Evolutionary conservation across 1,140 invertebrate species (phyloP).

Genomic region (Nomia melanderi): DNA sequence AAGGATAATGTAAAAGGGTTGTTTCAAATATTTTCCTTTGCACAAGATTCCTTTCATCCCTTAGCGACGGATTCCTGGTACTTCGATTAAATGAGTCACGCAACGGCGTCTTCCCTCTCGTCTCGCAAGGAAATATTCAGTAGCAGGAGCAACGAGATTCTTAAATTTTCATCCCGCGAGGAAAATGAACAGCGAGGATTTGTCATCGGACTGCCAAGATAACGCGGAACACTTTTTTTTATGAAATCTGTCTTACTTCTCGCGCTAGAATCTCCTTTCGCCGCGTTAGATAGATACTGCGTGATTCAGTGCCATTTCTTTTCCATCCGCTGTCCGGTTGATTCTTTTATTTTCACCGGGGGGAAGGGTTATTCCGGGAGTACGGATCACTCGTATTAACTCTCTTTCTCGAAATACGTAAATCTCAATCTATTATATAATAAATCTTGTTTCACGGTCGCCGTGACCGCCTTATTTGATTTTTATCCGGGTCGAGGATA

Average conservation of each 20-base stretch:
- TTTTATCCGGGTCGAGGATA: background rate
- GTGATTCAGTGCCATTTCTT: conserved; percentile 37
- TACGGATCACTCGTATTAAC: conserved; percentile 33
- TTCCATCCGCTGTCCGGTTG: conserved; percentile 6
- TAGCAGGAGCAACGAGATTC: background rate
- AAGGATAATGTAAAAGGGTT: background rate
- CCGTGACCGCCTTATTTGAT: background rate
- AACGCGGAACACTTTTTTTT: background rate
- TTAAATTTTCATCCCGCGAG: background rate
- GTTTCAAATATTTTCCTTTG: background rate
- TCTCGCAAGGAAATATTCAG: too few relatives aligned
- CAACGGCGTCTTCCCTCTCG: background rate
- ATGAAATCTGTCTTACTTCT: background rate
- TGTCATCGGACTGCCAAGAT: background rate
- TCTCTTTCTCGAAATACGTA: conserved; percentile 12
- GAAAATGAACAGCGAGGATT: background rate
- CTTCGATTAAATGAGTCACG: background rate
- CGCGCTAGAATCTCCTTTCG: conserved; percentile 4
- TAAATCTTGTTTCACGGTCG: conserved; percentile 16
- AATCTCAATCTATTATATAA: conserved; percentile 21
- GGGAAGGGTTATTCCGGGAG: conserved; percentile 24
- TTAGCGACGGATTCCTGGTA: background rate
- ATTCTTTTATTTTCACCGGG: conserved; percentile 28
- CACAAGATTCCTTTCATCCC: background rate
- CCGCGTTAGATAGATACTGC: conserved; percentile 8